Evolutionary conservation across 2,888 invertebrate species (phyloP).

Genomic region (Aspidiotus destructor): DNA sequence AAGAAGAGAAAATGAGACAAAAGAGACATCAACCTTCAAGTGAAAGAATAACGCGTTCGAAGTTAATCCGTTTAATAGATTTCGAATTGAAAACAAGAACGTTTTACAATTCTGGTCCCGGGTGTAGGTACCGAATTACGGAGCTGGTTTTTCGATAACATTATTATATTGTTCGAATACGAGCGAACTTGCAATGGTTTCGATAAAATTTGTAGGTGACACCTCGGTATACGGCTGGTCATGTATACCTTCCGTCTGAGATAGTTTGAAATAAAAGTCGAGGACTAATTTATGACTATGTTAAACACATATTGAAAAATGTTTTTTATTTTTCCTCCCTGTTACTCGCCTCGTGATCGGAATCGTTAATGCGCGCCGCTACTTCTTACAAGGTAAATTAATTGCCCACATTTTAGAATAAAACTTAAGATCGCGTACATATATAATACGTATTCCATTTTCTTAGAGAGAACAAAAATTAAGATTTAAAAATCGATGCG

Average conservation of each 20-base stretch:
- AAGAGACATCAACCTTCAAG: not conserved
- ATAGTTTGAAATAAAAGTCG: conserved; percentile 24
- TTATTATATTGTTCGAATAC: conserved; percentile 3
- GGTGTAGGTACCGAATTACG: too few species aligned
- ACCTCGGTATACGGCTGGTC: conserved; percentile 30
- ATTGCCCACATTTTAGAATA: conserved; percentile 23
- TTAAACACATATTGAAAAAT: conserved; percentile 31
- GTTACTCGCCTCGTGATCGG: conserved; percentile 22
- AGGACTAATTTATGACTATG: conserved; percentile 32
- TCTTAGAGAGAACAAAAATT: not conserved
- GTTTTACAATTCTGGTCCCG: not conserved
- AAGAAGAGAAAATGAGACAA: not conserved
- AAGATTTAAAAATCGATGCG: conserved; percentile 4
- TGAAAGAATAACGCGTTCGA: conserved; percentile 13
- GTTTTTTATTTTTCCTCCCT: conserved; percentile 18
- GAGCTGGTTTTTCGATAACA: conserved; percentile 9
- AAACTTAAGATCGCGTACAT: not conserved
- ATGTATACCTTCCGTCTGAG: conserved; percentile 17
- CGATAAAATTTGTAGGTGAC: conserved; percentile 36
- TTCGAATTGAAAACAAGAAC: conserved; percentile 13
- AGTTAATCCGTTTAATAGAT: conserved; percentile 28
- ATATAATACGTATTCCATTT: not conserved
- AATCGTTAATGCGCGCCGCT: conserved; percentile 33
- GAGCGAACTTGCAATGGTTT: conserved; percentile 22
- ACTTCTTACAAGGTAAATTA: conserved; percentile 29